phyloP scores from a whole-genome alignment of 2,113 vertebrate species.

The Sitta europaea region DNA sequence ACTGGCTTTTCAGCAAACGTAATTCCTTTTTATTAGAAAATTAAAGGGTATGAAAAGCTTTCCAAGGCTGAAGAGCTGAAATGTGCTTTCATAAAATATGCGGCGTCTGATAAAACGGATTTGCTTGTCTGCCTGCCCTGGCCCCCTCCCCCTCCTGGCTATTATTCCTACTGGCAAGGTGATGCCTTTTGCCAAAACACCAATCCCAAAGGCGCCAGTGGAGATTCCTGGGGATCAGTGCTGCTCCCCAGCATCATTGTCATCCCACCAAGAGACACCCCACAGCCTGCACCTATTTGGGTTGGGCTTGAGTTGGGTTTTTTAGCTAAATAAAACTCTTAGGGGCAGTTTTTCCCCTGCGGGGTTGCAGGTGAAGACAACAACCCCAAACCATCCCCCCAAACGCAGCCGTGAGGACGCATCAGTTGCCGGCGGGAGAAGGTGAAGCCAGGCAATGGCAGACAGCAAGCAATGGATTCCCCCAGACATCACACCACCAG shows the following conservation, averaged over 20 bases:
- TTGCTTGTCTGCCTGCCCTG: slow-evolving; percentile 48
- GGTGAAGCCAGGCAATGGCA: slow-evolving; percentile 17
- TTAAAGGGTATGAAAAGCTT: slow-evolving; percentile 77
- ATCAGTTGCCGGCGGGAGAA: background rate
- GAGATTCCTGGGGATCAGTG: background rate
- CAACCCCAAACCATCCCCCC: background rate
- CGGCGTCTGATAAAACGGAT: slow-evolving; percentile 67
- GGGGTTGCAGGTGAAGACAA: background rate
- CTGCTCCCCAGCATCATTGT: accelerated
- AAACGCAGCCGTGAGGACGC: background rate
- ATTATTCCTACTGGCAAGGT: slow-evolving; percentile 15
- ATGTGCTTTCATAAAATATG: slow-evolving; percentile 75
- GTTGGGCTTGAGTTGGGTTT: background rate
- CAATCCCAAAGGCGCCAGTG: accelerated
- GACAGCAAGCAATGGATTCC: background rate
- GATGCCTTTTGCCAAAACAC: slow-evolving; percentile 43
- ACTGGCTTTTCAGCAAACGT: slow-evolving; percentile 74
- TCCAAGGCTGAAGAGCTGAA: slow-evolving; percentile 75
- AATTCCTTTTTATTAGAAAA: slow-evolving; percentile 82
- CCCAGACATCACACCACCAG: slow-evolving; percentile 10
- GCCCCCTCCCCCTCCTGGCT: background rate
- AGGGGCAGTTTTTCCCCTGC: background rate
- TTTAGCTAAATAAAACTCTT: background rate
- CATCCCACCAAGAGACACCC: accelerated
- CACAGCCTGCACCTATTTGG: accelerated